A percentile compares a stretch with the other conserved stretches of the same genome.
These are phyloP conservation scores for Cheilosia scutellata DNA, from an alignment of 2,888 invertebrate species.

Conservation along the genomic window DNA sequence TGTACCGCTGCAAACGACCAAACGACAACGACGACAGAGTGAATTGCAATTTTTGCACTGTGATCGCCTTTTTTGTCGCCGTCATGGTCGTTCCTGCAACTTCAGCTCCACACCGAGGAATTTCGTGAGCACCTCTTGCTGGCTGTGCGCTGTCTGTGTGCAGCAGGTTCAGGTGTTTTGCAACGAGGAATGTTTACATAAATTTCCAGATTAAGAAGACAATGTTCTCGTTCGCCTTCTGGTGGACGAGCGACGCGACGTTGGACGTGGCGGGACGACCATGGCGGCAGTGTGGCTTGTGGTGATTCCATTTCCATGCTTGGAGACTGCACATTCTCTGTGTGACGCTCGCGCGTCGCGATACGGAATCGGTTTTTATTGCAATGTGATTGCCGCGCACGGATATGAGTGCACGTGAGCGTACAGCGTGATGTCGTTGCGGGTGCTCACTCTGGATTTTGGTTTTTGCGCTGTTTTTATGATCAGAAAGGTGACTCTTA, in stretches of 20 bases:
- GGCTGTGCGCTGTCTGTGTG: slow-evolving; percentile 24
- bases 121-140: slow-evolving; percentile 63
- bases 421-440: slow-evolving; percentile 42
- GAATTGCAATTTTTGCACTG: slow-evolving; percentile 74
- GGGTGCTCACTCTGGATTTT: slow-evolving; percentile 22
- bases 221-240: slow-evolving; percentile 59
- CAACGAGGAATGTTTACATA: slow-evolving; percentile 76
- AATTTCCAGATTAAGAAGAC: slow-evolving; percentile 75
- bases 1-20: background rate
- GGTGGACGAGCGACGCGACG: slow-evolving; percentile 18
- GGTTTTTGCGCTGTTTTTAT: background rate
- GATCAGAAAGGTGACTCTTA: slow-evolving; percentile 48
- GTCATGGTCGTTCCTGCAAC: slow-evolving; percentile 52
- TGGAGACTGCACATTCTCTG: slow-evolving; percentile 32
- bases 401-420: slow-evolving; percentile 54
- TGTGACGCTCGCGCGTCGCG: slow-evolving; percentile 61
- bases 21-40: slow-evolving; percentile 55
- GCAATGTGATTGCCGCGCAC: slow-evolving; percentile 64
- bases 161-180: slow-evolving; percentile 74
- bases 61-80: slow-evolving; percentile 75
- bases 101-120: slow-evolving; percentile 30
- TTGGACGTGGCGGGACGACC: slow-evolving; percentile 36
- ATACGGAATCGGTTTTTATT: slow-evolving; percentile 69
- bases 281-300: slow-evolving; percentile 24
- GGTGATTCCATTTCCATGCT: slow-evolving; percentile 8